Percentiles rank a stretch among this genome's conserved stretches.
Conservation (phyloP, 1,140 invertebrate genomes). For the Drosophila orena region DNA sequence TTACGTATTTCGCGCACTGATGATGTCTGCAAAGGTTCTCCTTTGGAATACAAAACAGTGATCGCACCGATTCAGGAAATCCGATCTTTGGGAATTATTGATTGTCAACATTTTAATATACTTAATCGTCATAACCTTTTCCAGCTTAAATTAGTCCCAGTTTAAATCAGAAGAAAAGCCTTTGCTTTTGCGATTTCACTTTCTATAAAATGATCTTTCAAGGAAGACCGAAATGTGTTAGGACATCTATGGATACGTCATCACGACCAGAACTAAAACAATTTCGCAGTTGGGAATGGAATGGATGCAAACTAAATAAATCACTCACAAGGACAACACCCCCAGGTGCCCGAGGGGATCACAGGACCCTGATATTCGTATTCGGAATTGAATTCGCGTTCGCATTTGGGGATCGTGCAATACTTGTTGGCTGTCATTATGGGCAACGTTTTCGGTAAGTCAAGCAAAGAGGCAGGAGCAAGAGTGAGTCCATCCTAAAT, state of each 20-base stretch:
- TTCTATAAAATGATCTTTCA: constrained; percentile 49
- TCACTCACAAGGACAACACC: constrained; percentile 63
- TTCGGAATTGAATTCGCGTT: background rate
- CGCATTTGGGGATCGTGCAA: constrained; percentile 60
- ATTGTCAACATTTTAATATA: too few species aligned
- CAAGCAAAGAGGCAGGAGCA: constrained; percentile 3
- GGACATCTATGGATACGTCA: constrained; percentile 75
- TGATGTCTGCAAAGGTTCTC: too few species aligned
- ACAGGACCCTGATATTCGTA: background rate
- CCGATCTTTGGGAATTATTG: too few species aligned
- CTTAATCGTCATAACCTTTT: too few species aligned
- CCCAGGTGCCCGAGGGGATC: constrained; percentile 15
- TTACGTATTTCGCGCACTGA: constrained; percentile 5
- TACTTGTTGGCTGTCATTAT: constrained; percentile 82
- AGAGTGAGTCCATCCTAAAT: constrained; percentile 52
- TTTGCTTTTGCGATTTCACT: background rate
- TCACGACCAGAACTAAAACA: constrained; percentile 47
- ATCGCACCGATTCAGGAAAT: too few species aligned
- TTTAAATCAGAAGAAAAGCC: constrained; percentile 18
- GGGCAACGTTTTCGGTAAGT: constrained; percentile 63
- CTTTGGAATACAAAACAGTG: too few species aligned
- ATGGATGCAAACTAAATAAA: constrained; percentile 82
- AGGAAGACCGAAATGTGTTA: constrained; percentile 79
- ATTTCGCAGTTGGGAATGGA: constrained; percentile 59
- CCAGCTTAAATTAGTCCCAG: constrained; percentile 7